Percentiles rank a stretch among this genome's conserved stretches.
Evolutionary conservation across 2,113 vertebrate genomes (phyloP).

Genomic region (human (Homo sapiens)): DNA sequence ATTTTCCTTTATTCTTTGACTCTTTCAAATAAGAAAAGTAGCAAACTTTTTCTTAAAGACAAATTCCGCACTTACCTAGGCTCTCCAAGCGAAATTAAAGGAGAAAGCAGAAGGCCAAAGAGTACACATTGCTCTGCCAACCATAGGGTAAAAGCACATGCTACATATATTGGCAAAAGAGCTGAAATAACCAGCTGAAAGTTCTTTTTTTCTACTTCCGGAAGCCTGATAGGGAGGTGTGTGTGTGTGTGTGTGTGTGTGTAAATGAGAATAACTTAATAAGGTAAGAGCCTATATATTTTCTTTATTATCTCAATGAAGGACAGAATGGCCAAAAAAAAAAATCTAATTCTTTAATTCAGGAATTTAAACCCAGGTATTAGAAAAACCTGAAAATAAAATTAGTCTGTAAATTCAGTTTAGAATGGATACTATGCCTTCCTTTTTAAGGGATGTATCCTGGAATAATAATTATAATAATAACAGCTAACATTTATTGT

Average conservation of each 20-base stretch:
- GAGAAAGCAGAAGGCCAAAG: not conserved
- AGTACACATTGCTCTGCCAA: not conserved
- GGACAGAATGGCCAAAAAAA: not conserved
- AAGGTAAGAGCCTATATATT: not conserved
- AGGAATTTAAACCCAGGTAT: slow-evolving; percentile 11
- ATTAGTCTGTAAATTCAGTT: slow-evolving; percentile 1
- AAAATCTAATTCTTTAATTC: not conserved
- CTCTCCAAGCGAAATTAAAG: not conserved
- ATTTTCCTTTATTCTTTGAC: slow-evolving; percentile 34
- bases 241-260: not conserved
- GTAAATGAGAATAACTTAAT: not conserved
- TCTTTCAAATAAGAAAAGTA: slow-evolving; percentile 1
- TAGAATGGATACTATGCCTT: not conserved
- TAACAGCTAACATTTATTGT: not conserved
- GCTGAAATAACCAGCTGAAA: not conserved
- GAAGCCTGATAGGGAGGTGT: not conserved
- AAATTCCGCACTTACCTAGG: not conserved
- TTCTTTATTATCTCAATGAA: slow-evolving; percentile 25
- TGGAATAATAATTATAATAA: slow-evolving; percentile 23
- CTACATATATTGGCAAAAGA: not conserved
- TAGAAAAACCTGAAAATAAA: not conserved
- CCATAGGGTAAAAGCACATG: not conserved
- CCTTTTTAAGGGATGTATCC: not conserved
- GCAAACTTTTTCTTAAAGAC: not conserved
- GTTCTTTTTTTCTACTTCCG: not conserved